These are phyloP conservation scores for Sylvilagus floridanus DNA, from an alignment of 2,797 vertebrate species.

Conservation along the genomic window DNA sequence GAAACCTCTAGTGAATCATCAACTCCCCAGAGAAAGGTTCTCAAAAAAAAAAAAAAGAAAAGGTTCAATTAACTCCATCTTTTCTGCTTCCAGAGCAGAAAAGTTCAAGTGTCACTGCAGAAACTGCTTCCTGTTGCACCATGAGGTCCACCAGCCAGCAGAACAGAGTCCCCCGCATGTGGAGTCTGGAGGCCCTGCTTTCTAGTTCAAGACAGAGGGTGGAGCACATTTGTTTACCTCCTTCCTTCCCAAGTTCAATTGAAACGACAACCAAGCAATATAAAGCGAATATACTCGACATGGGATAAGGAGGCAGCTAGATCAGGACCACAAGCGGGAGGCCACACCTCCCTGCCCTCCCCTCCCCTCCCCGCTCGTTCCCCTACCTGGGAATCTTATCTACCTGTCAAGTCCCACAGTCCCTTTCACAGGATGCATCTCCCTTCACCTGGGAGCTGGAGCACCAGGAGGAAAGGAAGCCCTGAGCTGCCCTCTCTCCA, in stretches of 20 bases:
- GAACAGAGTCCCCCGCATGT: not conserved
- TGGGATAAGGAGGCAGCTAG: no score
- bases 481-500: no score
- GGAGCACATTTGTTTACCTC: not conserved
- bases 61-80: not conserved
- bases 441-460: no score
- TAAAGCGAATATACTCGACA: not conserved
- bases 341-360: no score
- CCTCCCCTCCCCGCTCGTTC: no score
- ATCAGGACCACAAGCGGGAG: no score
- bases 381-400: no score
- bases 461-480: no score
- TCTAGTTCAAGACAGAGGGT: not conserved
- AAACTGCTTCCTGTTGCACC: not conserved
- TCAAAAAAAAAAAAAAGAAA: rapidly evolving
- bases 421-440: no score
- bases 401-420: no score
- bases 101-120: not conserved
- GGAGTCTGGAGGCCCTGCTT: not conserved
- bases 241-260: not conserved
- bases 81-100: not conserved
- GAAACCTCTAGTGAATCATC: not conserved
- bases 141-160: no score
- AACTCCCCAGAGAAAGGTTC: not conserved
- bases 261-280: not conserved